Evolutionary conservation across 2,113 vertebrate genomes (phyloP).

Genomic region (Sarotherodon lohbergeri): DNA sequence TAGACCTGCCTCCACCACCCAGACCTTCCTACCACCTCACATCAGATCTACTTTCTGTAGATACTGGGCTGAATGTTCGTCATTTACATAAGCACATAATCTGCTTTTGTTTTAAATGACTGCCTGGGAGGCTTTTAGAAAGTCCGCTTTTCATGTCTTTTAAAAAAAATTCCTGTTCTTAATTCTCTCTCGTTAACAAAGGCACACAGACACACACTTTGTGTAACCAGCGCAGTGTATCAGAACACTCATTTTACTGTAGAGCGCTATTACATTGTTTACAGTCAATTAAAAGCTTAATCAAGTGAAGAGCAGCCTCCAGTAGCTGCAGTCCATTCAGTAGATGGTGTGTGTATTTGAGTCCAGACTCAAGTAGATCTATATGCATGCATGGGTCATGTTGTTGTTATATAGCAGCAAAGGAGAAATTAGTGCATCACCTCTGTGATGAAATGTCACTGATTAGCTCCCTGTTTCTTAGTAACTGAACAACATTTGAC

Average conservation of each 20-base stretch:
- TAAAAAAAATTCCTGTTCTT: neutral
- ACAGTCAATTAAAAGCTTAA: constrained; percentile 1
- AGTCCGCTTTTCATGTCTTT: neutral
- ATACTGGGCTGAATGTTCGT: neutral
- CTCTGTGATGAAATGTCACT: constrained; percentile 9
- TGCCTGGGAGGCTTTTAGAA: neutral
- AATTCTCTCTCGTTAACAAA: neutral
- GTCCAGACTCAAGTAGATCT: neutral
- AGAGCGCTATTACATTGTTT: neutral
- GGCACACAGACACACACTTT: neutral
- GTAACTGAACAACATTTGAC: constrained; percentile 12
- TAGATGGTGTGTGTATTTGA: neutral
- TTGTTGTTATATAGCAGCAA: neutral
- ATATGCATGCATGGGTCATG: neutral
- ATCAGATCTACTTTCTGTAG: neutral
- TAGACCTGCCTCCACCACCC: neutral
- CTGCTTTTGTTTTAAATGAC: neutral
- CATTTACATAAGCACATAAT: neutral
- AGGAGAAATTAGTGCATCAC: neutral
- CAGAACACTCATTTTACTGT: neutral
- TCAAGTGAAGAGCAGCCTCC: neutral
- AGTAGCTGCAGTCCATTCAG: neutral
- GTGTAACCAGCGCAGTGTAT: neutral
- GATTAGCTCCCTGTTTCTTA: neutral
- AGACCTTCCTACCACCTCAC: neutral